Base-by-base conservation (phyloP, 2,888 invertebrate genomes). In the Philhelius pedissequus region DNA sequence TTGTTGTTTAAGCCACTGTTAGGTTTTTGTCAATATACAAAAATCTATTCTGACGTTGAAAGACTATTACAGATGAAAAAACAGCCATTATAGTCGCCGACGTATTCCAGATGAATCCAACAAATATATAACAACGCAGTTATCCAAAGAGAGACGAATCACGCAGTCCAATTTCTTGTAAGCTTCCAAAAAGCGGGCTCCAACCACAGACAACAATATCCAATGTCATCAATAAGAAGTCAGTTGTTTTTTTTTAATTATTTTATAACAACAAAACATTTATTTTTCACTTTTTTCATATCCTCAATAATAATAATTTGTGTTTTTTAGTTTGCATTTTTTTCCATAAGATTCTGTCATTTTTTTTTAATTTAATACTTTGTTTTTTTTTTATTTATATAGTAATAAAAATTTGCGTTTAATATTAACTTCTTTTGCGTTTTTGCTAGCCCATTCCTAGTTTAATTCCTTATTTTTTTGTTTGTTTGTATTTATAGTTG, bases 211-310 rank as follows among this genome's bases (percentile, higher is more conserved):
- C n/a, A 58, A 60, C 8, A 27, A 40, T n/a, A 45, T 30, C 60
- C 64, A 64, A 32, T 45, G 4, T 54, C 45, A 13, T 48, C 76
- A 86, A 86, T 82, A 86, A 82, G 45, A 86, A 86, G 48, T 69
- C 76, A 74, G 25, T 43, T 48, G 48, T 75, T 71, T 80, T 76
- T 71, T 84, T 86, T 86, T 80, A 86, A 86, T 86, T 76, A 87
- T 88, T 88, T 88, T 87, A 87, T 87, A 88, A 88, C 88, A 87
- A 88, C 87, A 88, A 88, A 88, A 87, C 88, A 88, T 88, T 88
- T 88, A 88, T 88, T 88, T 87, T 87, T 81, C 86, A 78, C 78
- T 84, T 87, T 78, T 70, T 74, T 78, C 77, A 76, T 82, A 76
- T 82, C 82, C 80, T 86, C 78, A 76, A 86, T 84, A 82, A 75